Evolutionary conservation across 2,888 invertebrate genomes (phyloP).

Genomic region (Autographa gamma): DNA sequence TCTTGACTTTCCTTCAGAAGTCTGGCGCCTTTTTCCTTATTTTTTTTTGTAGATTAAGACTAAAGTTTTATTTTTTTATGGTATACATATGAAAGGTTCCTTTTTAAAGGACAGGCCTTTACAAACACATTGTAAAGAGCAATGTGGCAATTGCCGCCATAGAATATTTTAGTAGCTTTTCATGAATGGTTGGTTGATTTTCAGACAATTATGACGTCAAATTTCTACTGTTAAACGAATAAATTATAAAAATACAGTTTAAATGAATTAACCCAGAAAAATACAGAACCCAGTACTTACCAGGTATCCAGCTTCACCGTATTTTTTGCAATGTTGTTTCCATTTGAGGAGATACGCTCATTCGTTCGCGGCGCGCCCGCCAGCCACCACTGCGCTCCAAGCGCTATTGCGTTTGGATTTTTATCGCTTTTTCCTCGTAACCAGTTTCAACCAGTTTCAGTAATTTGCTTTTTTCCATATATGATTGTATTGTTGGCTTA

Average conservation of each 20-base stretch:
- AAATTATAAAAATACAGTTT: not conserved
- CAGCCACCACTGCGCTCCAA: conserved; percentile 45
- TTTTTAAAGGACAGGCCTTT: no score
- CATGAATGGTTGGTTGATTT: no score
- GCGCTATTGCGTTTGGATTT: conserved; percentile 52
- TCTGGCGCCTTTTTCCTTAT: no score
- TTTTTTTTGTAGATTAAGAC: no score
- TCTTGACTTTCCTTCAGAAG: no score
- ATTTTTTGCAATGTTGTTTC: conserved; percentile 65
- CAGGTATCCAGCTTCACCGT: conserved; percentile 10
- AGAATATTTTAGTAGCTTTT: no score
- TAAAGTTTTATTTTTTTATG: no score
- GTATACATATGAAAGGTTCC: no score
- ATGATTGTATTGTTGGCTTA: conserved; percentile 3
- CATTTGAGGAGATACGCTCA: conserved; percentile 72
- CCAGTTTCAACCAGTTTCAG: conserved; percentile 35
- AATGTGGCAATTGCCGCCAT: no score
- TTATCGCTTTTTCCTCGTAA: conserved; percentile 43
- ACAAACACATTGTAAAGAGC: no score
- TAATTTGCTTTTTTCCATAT: conserved; percentile 36
- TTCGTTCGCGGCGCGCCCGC: conserved; percentile 58
- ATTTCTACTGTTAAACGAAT: no score
- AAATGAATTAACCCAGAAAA: not conserved
- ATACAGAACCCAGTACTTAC: not conserved
- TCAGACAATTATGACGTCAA: no score